These are phyloP conservation scores for Ornithoptera alexandrae DNA, from an alignment of 2,888 invertebrate genomes.

Conservation along the genomic window DNA sequence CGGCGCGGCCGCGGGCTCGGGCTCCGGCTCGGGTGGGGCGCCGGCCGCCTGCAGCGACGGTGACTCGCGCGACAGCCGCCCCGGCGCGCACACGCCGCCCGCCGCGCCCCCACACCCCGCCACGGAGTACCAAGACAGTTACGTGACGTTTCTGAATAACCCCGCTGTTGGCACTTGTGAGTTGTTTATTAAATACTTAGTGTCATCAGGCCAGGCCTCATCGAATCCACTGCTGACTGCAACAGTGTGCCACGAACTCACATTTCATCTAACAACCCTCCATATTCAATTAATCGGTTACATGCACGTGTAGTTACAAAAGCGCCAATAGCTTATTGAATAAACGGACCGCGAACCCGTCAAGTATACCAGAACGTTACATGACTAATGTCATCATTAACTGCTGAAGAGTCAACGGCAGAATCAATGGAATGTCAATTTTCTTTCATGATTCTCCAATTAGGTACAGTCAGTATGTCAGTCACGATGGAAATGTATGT, in stretches of 20 bases:
- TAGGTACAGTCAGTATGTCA: no score
- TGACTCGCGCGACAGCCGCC: slow-evolving; percentile 42
- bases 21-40: slow-evolving; percentile 43
- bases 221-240: neutral
- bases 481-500: no score
- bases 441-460: no score
- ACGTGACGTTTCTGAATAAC: slow-evolving; percentile 84
- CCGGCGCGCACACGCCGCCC: slow-evolving; percentile 45
- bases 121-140: slow-evolving; percentile 83
- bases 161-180: slow-evolving; percentile 65
- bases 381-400: no score
- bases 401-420: no score
- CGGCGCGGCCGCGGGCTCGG: slow-evolving; percentile 47
- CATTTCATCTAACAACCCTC: neutral
- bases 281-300: neutral
- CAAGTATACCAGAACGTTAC: no score
- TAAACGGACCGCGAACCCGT: no score
- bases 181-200: slow-evolving; percentile 32
- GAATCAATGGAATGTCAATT: no score
- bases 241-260: neutral
- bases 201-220: neutral
- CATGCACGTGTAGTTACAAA: no score
- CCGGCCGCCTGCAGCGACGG: slow-evolving; percentile 60
- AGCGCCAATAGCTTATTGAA: no score
- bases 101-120: slow-evolving; percentile 53